Base-by-base conservation (phyloP, 2,797 vertebrate species). In the Sebastes oblongus region DNA sequence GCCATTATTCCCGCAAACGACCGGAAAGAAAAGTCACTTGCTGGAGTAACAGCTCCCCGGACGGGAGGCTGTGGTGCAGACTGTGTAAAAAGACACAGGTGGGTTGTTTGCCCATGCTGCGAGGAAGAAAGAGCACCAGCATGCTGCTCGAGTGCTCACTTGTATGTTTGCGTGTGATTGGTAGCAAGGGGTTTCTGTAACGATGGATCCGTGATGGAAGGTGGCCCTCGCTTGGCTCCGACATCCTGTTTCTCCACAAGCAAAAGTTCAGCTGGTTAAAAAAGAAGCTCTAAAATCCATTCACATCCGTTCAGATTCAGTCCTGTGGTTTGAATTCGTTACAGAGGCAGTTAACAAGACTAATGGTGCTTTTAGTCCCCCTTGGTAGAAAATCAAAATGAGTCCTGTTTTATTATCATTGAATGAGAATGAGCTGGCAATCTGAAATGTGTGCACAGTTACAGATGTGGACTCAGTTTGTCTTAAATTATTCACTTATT, bases 11-110 rank as follows among this genome's bases (percentile, higher is more conserved):
- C 87, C 81, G 80, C 85, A 92, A 94, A 95, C 79, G 84, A 85
- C 90, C 84, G 88, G 94, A 95, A 95, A 95, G 94, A 84, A 94
- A 95, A 94, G 94, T 94, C 91, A 88, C 92, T 94, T 10, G 75
- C 70, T 70, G 80, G 85, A 93, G 90, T 94, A 94, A 94, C 92
- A 68, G 90, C 91, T 95, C 95, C 94, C 94, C 29, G 89, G 93
- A 90, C 75, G 55, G 86, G 84, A 88, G 84, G 88, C 88, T 83
- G 91, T 80, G 71, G 72, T 76, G 89, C 85, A 86, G 90, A 84
- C 81, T 86, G 77, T 85, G 81, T 88, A 90, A 90, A 75, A 75
- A 77, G 76, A 86, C 82, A 85, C 86, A 72, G 78, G 85, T 87
- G 82, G 83, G 89, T 89, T 76, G 88, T 93, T 94, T 87, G 91